These are phyloP conservation scores for Andrena chrysosceles DNA, from an alignment of 2,888 invertebrate genomes.

Conservation along the genomic window DNA sequence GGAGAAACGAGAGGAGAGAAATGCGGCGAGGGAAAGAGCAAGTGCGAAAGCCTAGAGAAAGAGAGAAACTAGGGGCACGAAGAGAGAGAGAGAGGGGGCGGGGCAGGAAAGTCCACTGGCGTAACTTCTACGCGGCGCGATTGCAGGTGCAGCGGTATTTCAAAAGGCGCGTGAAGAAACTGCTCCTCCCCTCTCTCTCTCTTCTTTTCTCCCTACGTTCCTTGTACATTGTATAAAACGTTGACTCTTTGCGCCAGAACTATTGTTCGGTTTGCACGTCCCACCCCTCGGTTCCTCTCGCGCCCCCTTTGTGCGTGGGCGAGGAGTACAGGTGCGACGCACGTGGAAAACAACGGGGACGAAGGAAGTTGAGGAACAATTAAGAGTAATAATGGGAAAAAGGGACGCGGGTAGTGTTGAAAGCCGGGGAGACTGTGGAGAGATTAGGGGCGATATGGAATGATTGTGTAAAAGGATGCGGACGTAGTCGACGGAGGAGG, in stretches of 20 bases:
- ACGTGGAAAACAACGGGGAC: slow-evolving; percentile 3
- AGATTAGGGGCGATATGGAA: background rate
- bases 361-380: slow-evolving; percentile 11
- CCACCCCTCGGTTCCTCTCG: slow-evolving; percentile 14
- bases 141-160: slow-evolving; percentile 55
- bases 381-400: background rate
- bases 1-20: slow-evolving; percentile 22
- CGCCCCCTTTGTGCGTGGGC: slow-evolving; percentile 26
- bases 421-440: background rate
- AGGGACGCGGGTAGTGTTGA: background rate
- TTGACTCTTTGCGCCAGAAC: slow-evolving; percentile 40
- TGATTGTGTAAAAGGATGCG: too few relatives aligned
- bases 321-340: background rate
- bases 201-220: background rate
- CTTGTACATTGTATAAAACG: slow-evolving; percentile 30
- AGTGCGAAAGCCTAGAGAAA: background rate
- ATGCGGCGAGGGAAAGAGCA: slow-evolving; percentile 17
- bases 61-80: background rate
- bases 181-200: slow-evolving; percentile 2
- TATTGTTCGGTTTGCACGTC: slow-evolving; percentile 41
- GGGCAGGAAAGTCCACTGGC: slow-evolving; percentile 52
- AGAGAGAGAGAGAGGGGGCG: background rate
- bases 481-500: too few relatives aligned
- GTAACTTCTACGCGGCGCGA: slow-evolving; percentile 56
- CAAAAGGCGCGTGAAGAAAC: slow-evolving; percentile 58